A percentile compares a stretch with the other conserved stretches of the same genome.
phyloP scores from a whole-genome alignment of 2,113 vertebrate genomes.

The Silurus meridionalis region DNA sequence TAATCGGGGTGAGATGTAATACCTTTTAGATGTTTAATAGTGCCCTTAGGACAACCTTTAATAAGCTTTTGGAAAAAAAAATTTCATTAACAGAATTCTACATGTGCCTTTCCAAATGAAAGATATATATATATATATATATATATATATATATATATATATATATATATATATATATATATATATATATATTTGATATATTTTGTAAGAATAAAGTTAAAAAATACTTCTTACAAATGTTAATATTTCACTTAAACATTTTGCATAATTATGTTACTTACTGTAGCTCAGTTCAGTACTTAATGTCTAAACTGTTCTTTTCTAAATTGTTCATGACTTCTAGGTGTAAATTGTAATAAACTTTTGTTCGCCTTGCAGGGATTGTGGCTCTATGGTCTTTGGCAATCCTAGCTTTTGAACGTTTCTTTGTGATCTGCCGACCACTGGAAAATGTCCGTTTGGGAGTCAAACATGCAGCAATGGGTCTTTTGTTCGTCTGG shows the following conservation, averaged over 20 bases:
- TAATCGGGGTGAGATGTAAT: not conserved
- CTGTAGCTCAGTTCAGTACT: not conserved
- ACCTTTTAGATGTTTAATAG: not conserved
- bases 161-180: too few relatives aligned
- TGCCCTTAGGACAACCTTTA: not conserved
- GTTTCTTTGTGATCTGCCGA: constrained; percentile 82
- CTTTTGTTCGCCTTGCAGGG: constrained; percentile 66
- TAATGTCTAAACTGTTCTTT: not conserved
- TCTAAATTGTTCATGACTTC: not conserved
- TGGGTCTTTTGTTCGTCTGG: constrained; percentile 85
- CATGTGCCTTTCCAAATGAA: not conserved
- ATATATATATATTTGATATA: not conserved
- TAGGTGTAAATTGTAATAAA: constrained; percentile 1
- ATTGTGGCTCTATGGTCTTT: constrained; percentile 88
- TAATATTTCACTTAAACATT: not conserved
- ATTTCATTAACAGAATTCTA: not conserved
- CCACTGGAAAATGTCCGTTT: constrained; percentile 74
- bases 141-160: too few relatives aligned
- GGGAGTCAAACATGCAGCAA: constrained; percentile 73
- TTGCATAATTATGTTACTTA: not conserved
- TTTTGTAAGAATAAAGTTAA: not conserved
- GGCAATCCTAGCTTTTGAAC: constrained; percentile 83
- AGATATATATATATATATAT: too few relatives aligned
- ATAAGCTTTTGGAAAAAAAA: not conserved
- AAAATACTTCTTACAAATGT: not conserved